Base-by-base conservation (phyloP, 35 echinoderm and acorn worm species). In the Ophiothrix spiculata region DNA sequence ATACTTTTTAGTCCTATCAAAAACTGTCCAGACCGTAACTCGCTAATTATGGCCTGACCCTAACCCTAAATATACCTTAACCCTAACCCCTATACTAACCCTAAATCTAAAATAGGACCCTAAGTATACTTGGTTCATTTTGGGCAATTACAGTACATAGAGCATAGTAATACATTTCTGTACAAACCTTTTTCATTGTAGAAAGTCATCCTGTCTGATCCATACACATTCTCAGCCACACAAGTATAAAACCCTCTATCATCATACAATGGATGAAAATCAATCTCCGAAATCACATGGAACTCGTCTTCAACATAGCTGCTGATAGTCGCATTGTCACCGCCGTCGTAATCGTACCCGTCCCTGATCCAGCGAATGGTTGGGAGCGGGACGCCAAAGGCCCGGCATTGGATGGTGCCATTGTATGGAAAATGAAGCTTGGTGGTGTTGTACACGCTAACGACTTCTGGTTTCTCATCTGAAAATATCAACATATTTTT, bases 181-280 rank as follows among this genome's bases (percentile, higher is more conserved):
- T n/a, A n/a, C n/a, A 13, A 77, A 95, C 93, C 93, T 95, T 91
- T 95, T 13, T 95, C 39, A 78, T 91, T 91, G 86, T 91, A 91
- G 77, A 91, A 95, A 14, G 89, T 56, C 81, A 36, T 84, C 35
- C 81, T 77, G 39, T 91, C 78, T 11, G 74, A 82, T 23, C 89
- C 93, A 64, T 91, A 91, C 64, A 86, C 36, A 82, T 91, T 95
- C 36, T 80, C 42, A 23, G 89, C 93, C 19, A 87, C 84, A 74
- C 89, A 91, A 1, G 89, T 95, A 77, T 95, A 91, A 37, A 36
- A 95, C 14, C 93, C 93, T 38, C 89, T 63, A 49, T 95, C 93
- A 54, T 91, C 93, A 64, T 56, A 75, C 42, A 95, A 11, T 11
- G 89, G 93, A 85, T 95, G 89, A 64, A 95, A 95, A 29, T 42